Percentiles rank a stretch among this genome's conserved stretches.
These are phyloP conservation scores for Subanguina moxae DNA, from an alignment of 1,140 invertebrate species.

Conservation along the genomic window DNA sequence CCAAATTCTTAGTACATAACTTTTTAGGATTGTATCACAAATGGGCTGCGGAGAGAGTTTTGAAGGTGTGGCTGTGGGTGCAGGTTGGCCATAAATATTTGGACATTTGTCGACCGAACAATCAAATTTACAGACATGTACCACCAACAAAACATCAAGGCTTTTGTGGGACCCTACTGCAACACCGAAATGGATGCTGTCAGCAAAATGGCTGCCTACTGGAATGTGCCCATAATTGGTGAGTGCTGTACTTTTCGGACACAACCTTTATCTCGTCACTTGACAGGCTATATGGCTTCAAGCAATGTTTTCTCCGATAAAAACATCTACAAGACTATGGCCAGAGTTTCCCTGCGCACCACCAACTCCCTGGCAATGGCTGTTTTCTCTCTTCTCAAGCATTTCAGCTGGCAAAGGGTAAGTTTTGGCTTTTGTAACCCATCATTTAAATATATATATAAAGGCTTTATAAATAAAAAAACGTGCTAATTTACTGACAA, in stretches of 20 bases:
- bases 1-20: no score
- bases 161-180: constrained; percentile 56
- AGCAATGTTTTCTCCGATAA: constrained; percentile 52
- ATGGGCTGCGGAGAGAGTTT: constrained; percentile 55
- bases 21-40: constrained; percentile 41
- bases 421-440: background rate
- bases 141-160: constrained; percentile 57
- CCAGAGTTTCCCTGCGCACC: constrained; percentile 49
- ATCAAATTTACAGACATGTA: constrained; percentile 46
- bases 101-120: background rate
- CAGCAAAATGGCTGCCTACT: constrained; percentile 49
- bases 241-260: background rate
- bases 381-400: constrained; percentile 38
- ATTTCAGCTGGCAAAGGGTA: constrained; percentile 49
- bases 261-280: no score
- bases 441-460: background rate
- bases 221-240: constrained; percentile 54
- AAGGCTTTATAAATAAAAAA: no score
- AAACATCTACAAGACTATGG: constrained; percentile 52
- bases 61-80: constrained; percentile 56
- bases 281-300: constrained; percentile 40
- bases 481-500: no score
- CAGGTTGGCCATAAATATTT: constrained; percentile 10
- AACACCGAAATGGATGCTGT: constrained; percentile 51
- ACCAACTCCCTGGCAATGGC: constrained; percentile 50